These are phyloP conservation scores for Astropecten irregularis DNA, from an alignment of 53 echinoderm and acorn worm species.

Conservation along the genomic window DNA sequence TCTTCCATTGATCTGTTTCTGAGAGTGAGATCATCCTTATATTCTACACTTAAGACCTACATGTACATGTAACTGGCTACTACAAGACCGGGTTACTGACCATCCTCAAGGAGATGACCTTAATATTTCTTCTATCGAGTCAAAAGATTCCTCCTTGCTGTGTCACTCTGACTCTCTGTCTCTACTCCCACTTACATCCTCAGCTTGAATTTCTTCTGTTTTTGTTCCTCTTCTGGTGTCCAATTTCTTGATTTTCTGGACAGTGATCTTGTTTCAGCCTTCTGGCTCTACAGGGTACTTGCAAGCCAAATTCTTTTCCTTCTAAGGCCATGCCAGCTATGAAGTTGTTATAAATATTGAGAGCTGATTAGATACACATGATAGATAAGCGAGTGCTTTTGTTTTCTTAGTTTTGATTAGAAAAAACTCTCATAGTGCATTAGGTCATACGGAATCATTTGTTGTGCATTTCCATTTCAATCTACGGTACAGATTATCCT, in stretches of 20 bases:
- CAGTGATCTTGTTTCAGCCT: conserved; percentile 44
- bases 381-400: too few species aligned
- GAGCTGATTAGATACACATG: neutral
- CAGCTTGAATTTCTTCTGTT: conserved; percentile 16
- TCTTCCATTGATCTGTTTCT: too few species aligned
- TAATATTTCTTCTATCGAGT: neutral
- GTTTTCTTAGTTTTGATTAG: too few species aligned
- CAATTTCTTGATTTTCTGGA: conserved; percentile 8
- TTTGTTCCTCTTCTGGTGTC: neutral
- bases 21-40: too few species aligned
- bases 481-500: too few species aligned
- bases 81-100: conserved; percentile 3
- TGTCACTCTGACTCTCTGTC: neutral
- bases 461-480: too few species aligned
- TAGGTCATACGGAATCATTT: too few species aligned
- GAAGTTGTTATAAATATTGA: conserved; percentile 18
- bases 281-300: conserved; percentile 43
- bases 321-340: conserved; percentile 23
- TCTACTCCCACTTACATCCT: neutral
- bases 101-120: neutral
- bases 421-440: too few species aligned
- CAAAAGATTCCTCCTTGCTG: neutral
- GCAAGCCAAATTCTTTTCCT: conserved; percentile 24
- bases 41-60: too few species aligned
- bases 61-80: too few species aligned